Conservation (phyloP, 2,113 vertebrate genomes). For the Gila orcuttii region DNA sequence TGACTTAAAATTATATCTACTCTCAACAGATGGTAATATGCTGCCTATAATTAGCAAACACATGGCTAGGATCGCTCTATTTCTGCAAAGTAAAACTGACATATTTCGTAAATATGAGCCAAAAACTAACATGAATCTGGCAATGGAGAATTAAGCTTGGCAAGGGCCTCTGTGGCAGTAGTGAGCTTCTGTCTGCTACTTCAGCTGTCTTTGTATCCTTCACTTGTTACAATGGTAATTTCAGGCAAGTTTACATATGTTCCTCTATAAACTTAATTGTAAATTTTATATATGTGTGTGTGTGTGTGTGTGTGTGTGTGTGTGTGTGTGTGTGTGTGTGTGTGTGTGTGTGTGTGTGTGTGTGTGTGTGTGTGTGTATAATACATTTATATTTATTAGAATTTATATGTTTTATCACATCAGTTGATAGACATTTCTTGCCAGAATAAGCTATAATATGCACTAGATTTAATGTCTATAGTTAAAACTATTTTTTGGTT, state of each 20-base stretch:
- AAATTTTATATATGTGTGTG: neutral
- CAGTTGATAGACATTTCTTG: neutral
- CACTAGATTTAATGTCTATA: neutral
- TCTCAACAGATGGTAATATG: conserved; percentile 78
- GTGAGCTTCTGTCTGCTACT: conserved; percentile 67
- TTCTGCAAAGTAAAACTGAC: conserved; percentile 79
- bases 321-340: no score
- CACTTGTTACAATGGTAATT: conserved; percentile 24
- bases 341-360: no score
- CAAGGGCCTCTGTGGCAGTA: conserved; percentile 57
- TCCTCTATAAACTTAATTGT: conserved; percentile 7
- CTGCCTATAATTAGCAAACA: conserved; percentile 78
- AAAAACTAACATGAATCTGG: conserved; percentile 79
- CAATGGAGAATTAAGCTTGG: conserved; percentile 71
- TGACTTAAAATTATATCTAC: conserved; percentile 73
- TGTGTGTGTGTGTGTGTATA: neutral
- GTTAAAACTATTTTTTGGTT: neutral
- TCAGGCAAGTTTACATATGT: neutral
- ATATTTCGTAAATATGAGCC: conserved; percentile 78
- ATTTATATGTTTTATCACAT: neutral
- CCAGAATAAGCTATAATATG: neutral
- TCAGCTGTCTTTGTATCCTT: conserved; percentile 51
- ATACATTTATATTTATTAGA: neutral
- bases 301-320: no score
- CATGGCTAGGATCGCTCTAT: conserved; percentile 78